Evolutionary conservation across 2,888 invertebrate genomes (phyloP).

Genomic region (Lithophane semibrunnea): DNA sequence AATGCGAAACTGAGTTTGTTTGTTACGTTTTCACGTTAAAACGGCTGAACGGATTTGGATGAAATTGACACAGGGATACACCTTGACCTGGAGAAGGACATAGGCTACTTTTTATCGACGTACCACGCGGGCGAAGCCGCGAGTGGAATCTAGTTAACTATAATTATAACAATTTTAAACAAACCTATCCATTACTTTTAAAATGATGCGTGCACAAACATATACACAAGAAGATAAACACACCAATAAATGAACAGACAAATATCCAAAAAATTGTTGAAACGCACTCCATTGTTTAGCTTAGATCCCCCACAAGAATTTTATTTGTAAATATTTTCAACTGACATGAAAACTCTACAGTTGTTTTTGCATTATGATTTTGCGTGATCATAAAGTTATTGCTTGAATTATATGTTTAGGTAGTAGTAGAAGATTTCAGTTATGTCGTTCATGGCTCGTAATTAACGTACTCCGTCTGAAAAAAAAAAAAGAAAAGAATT

Average conservation of each 20-base stretch:
- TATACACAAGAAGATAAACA: conserved; percentile 30
- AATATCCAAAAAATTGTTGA: conserved; percentile 46
- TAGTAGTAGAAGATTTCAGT: not conserved
- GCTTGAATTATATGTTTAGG: conserved; percentile 14
- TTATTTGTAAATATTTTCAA: not conserved
- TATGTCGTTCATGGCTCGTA: conserved; percentile 46
- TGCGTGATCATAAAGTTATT: conserved; percentile 2
- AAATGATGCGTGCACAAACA: conserved; percentile 49
- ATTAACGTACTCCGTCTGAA: conserved; percentile 66
- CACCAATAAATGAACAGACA: conserved; percentile 40
- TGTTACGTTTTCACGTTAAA: too few relatives aligned
- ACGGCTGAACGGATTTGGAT: too few relatives aligned
- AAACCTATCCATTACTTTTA: conserved; percentile 47
- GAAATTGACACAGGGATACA: too few relatives aligned
- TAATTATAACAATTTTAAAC: not conserved
- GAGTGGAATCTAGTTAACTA: not conserved
- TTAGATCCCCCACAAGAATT: not conserved
- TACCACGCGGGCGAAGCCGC: too few relatives aligned
- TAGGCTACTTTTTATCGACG: too few relatives aligned
- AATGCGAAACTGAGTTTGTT: too few relatives aligned
- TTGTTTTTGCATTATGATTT: not conserved
- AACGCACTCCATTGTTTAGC: conserved; percentile 37
- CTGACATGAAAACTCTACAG: not conserved
- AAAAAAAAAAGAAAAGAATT: conserved; percentile 38
- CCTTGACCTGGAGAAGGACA: too few relatives aligned